These are phyloP conservation scores for Popillia japonica DNA, from an alignment of 1,140 invertebrate genomes.

Conservation along the genomic window DNA sequence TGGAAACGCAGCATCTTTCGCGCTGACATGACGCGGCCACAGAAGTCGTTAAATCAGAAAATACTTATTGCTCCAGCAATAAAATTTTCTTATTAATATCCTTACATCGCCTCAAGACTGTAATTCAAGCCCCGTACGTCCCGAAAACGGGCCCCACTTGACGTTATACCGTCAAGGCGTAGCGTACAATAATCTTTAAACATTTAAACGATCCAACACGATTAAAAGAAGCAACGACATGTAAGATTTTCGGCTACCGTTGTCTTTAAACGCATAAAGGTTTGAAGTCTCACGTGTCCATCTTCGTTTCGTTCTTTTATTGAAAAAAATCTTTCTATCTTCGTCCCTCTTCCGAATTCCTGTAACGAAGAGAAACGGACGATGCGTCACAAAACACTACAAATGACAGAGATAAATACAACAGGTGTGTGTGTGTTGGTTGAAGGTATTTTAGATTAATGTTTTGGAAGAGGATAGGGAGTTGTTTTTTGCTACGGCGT, in stretches of 20 bases:
- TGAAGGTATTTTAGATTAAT: slow-evolving; percentile 10
- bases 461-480: not conserved
- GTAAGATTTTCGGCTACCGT: slow-evolving; percentile 14
- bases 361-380: not conserved
- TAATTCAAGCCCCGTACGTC: not conserved
- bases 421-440: not conserved
- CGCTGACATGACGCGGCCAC: not conserved
- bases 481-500: not conserved
- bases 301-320: not conserved
- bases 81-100: slow-evolving; percentile 13
- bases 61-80: not conserved
- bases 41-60: slow-evolving; percentile 11
- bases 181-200: not conserved
- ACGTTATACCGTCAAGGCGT: not conserved
- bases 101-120: not conserved
- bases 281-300: not conserved
- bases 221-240: slow-evolving; percentile 1
- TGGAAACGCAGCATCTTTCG: not conserved
- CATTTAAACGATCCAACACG: not conserved
- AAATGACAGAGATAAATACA: slow-evolving; percentile 15
- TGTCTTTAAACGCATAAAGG: not conserved
- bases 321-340: not conserved
- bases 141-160: not conserved
- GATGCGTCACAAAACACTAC: not conserved
- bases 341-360: not conserved